A percentile compares a stretch with the other conserved stretches of the same genome.
phyloP scores from a whole-genome alignment of 1,140 invertebrate species.

The Aphelenchoides besseyi region DNA sequence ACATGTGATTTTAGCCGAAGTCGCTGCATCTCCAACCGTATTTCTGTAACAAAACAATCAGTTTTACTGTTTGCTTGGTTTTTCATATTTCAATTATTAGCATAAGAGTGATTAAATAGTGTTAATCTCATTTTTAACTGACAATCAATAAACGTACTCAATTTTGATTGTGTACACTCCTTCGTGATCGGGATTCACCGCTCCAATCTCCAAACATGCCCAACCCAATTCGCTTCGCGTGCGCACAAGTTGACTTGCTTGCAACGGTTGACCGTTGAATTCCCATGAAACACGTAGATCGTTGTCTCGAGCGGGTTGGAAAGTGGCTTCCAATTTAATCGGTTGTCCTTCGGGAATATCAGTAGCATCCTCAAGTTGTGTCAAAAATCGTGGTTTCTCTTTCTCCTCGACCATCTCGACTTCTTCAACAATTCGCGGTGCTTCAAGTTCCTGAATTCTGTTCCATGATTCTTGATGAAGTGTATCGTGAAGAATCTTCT shows the following conservation, averaged over 20 bases:
- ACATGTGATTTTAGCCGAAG: slow-evolving; percentile 74
- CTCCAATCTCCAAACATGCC: slow-evolving; percentile 56
- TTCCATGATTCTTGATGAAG: slow-evolving; percentile 58
- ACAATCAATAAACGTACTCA: too few species aligned
- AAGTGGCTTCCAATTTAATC: slow-evolving; percentile 87
- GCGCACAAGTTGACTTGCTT: slow-evolving; percentile 54
- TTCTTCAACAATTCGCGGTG: slow-evolving; percentile 49
- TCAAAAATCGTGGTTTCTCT: slow-evolving; percentile 60
- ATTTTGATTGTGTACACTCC: slow-evolving; percentile 62
- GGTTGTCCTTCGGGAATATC: slow-evolving; percentile 75
- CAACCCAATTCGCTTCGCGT: slow-evolving; percentile 58
- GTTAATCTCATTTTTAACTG: too few species aligned
- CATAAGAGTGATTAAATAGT: too few species aligned
- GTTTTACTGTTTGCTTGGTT: too few species aligned
- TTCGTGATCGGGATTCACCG: slow-evolving; percentile 57
- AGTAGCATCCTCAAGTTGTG: slow-evolving; percentile 51
- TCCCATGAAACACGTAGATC: slow-evolving; percentile 45
- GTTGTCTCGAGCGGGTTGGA: slow-evolving; percentile 71
- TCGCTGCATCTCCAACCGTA: slow-evolving; percentile 65
- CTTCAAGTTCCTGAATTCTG: slow-evolving; percentile 58
- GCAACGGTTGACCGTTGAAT: slow-evolving; percentile 57
- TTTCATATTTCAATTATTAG: too few species aligned
- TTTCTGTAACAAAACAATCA: too few species aligned
- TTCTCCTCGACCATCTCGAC: slow-evolving; percentile 57
- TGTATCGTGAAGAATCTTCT: slow-evolving; percentile 41